Conservation (phyloP, 2,888 invertebrate species). For the Ophioninae sp. region DNA sequence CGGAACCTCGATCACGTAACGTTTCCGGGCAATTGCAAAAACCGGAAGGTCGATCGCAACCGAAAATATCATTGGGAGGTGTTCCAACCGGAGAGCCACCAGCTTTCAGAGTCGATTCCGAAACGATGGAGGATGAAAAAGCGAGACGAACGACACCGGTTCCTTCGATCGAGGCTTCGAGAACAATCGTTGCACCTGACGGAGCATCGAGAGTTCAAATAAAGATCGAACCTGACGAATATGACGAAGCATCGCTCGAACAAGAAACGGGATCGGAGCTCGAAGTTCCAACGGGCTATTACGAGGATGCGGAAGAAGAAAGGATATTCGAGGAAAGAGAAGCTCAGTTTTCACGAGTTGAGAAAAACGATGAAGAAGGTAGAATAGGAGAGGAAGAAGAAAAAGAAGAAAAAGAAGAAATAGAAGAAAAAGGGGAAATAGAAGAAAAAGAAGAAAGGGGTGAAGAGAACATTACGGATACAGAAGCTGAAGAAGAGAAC, state of each 20-base stretch:
- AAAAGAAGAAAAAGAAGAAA: conserved; percentile 30
- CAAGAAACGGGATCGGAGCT: conserved; percentile 35
- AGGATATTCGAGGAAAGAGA: background rate
- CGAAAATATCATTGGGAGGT: conserved; percentile 44
- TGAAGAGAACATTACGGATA: too few species aligned
- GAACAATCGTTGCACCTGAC: conserved; percentile 39
- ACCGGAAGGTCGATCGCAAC: conserved; percentile 26
- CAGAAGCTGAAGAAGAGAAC: conserved; percentile 15
- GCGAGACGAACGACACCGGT: conserved; percentile 53
- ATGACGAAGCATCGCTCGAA: conserved; percentile 42
- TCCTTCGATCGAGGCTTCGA: conserved; percentile 38
- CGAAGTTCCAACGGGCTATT: conserved; percentile 41
- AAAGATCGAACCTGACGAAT: conserved; percentile 47
- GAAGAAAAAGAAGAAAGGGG: conserved; percentile 40
- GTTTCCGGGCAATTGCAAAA: conserved; percentile 14
- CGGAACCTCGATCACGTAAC: conserved; percentile 24
- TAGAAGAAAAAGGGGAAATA: conserved; percentile 32
- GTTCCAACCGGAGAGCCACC: conserved; percentile 51
- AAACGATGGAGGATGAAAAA: conserved; percentile 24
- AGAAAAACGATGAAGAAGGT: conserved; percentile 51
- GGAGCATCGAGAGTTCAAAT: conserved; percentile 56
- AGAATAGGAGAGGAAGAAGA: conserved; percentile 20
- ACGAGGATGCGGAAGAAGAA: background rate
- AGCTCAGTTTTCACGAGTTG: conserved; percentile 4
- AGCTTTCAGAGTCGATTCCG: conserved; percentile 41